Conservation (phyloP, 2,113 vertebrate species). For the Mungos mungo region DNA sequence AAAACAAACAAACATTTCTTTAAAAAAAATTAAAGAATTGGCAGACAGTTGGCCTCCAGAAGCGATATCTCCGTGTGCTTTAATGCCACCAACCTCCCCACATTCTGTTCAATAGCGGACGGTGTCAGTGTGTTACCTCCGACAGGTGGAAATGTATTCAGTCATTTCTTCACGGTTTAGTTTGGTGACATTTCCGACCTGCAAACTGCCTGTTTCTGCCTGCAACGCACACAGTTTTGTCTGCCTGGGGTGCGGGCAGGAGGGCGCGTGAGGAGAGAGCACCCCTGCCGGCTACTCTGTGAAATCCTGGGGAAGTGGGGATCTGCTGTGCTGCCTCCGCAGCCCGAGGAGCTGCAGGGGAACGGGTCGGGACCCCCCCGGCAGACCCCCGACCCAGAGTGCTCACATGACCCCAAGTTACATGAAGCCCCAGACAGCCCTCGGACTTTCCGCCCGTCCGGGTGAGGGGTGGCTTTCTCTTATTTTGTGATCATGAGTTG, state of each 20-base stretch:
- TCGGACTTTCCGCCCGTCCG: not conserved
- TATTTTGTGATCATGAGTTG: fast-evolving
- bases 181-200: not conserved
- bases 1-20: too few species aligned
- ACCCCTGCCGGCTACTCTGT: fast-evolving
- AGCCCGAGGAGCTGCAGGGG: fast-evolving
- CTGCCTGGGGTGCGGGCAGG: not conserved
- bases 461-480: not conserved
- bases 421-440: fast-evolving
- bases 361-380: fast-evolving
- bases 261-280: not conserved
- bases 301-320: too few species aligned
- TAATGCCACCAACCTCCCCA: not conserved
- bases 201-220: not conserved
- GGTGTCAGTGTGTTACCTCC: too few species aligned
- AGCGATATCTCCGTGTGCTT: fast-evolving
- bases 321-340: not conserved
- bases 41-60: not conserved
- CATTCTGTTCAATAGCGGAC: fast-evolving
- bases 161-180: not conserved
- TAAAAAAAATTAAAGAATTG: not conserved
- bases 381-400: not conserved
- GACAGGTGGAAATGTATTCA: too few species aligned
- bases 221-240: not conserved
- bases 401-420: fast-evolving